These are phyloP conservation scores for Coleophora deauratella DNA, from an alignment of 2,888 invertebrate genomes.

Conservation along the genomic window DNA sequence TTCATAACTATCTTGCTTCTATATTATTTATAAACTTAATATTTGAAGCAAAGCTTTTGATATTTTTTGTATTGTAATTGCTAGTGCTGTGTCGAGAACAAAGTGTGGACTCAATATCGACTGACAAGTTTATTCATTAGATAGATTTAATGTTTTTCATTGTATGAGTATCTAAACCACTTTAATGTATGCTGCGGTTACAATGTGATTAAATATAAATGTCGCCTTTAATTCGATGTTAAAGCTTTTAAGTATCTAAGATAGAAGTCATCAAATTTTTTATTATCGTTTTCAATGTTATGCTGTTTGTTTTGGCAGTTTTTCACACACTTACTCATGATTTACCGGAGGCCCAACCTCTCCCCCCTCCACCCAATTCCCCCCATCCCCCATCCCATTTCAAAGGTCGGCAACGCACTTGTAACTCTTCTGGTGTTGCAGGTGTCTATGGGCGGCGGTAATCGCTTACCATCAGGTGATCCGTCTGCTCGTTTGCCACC, in stretches of 20 bases:
- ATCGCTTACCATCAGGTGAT: too few species aligned
- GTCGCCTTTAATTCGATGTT: conserved; percentile 45
- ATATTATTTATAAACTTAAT: too few species aligned
- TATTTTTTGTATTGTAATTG: conserved; percentile 20
- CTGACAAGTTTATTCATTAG: conserved; percentile 55
- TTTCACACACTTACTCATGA: background rate
- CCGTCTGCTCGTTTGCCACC: too few species aligned
- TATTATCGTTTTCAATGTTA: background rate
- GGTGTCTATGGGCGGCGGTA: too few species aligned
- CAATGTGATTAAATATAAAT: conserved; percentile 49
- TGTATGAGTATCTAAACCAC: too few species aligned
- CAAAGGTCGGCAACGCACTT: too few species aligned
- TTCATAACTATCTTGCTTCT: conserved; percentile 1
- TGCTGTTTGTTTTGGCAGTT: background rate
- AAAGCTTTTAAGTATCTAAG: conserved; percentile 28
- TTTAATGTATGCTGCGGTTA: conserved; percentile 41
- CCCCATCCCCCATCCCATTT: too few species aligned
- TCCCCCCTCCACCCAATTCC: too few species aligned
- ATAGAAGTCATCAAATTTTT: background rate
- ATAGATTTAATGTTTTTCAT: conserved; percentile 54
- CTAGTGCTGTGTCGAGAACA: conserved; percentile 51
- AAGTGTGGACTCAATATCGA: conserved; percentile 45
- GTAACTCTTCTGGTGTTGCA: too few species aligned
- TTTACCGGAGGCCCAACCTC: too few species aligned
- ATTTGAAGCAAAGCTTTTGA: too few species aligned